phyloP scores from a whole-genome alignment of 2,888 invertebrate species.

The Tridacna gigas region DNA sequence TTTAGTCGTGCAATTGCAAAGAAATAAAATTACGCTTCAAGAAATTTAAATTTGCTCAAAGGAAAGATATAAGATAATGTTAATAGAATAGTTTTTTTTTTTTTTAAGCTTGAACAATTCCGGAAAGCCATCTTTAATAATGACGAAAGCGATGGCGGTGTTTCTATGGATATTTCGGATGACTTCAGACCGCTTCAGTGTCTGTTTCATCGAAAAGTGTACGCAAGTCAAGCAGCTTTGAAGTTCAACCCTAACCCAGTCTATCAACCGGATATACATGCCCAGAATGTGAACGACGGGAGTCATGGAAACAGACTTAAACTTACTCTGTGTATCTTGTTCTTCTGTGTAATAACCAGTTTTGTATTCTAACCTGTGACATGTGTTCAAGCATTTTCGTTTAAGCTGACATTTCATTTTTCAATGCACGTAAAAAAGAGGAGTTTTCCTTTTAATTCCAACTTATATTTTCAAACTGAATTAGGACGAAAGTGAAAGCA shows the following conservation, averaged over 20 bases:
- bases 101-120: constrained; percentile 55
- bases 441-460: too few relatives aligned
- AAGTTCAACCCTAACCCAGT: constrained; percentile 29
- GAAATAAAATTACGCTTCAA: too few relatives aligned
- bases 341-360: neutral
- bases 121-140: constrained; percentile 56
- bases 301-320: neutral
- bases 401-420: too few relatives aligned
- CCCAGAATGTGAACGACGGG: neutral
- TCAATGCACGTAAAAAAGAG: too few relatives aligned
- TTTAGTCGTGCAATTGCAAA: too few relatives aligned
- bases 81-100: neutral
- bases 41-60: too few relatives aligned
- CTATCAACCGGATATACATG: neutral
- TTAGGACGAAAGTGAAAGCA: too few relatives aligned
- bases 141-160: constrained; percentile 42
- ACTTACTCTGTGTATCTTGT: neutral
- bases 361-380: neutral
- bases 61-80: too few relatives aligned
- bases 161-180: constrained; percentile 62
- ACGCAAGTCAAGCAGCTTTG: constrained; percentile 61
- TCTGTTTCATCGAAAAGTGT: constrained; percentile 64
- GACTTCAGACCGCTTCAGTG: constrained; percentile 73
- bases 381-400: neutral
- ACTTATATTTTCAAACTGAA: too few relatives aligned